Percentiles rank a stretch among this genome's conserved stretches.
Evolutionary conservation across 2,888 invertebrate genomes (phyloP).

Genomic region (Polymixis flavicincta): DNA sequence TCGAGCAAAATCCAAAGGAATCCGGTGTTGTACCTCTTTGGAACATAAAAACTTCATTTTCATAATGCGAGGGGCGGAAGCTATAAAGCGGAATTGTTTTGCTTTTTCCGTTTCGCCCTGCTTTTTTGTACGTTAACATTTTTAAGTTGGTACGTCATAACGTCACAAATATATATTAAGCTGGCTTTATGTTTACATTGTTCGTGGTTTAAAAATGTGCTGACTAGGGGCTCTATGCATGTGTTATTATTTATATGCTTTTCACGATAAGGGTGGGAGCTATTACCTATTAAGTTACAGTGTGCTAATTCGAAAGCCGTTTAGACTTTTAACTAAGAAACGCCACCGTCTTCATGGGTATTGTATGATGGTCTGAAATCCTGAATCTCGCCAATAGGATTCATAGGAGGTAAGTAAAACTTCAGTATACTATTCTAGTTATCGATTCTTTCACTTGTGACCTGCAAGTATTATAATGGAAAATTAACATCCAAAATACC

Average conservation of each 20-base stretch:
- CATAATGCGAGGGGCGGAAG: slow-evolving; percentile 87
- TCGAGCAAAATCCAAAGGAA: slow-evolving; percentile 67
- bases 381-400: neutral
- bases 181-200: slow-evolving; percentile 61
- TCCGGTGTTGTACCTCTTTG: slow-evolving; percentile 69
- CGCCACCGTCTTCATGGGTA: neutral
- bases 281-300: neutral
- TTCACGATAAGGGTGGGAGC: neutral
- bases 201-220: slow-evolving; percentile 46
- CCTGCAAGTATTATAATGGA: too few species aligned
- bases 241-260: slow-evolving; percentile 12
- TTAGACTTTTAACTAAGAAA: neutral
- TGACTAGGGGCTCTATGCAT: slow-evolving; percentile 10
- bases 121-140: slow-evolving; percentile 71
- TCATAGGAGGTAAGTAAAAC: neutral
- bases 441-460: neutral
- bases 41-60: slow-evolving; percentile 86
- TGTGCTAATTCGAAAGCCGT: neutral
- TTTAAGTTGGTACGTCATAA: slow-evolving; percentile 64
- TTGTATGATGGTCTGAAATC: neutral
- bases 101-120: slow-evolving; percentile 75
- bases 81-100: slow-evolving; percentile 86
- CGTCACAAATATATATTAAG: slow-evolving; percentile 59
- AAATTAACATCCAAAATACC: neutral
- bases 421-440: neutral